Evolutionary conservation across 1,140 invertebrate species (phyloP), one percentile per base, ranked within the genome.

Genomic region (Leptoteleia sp.): DNA sequence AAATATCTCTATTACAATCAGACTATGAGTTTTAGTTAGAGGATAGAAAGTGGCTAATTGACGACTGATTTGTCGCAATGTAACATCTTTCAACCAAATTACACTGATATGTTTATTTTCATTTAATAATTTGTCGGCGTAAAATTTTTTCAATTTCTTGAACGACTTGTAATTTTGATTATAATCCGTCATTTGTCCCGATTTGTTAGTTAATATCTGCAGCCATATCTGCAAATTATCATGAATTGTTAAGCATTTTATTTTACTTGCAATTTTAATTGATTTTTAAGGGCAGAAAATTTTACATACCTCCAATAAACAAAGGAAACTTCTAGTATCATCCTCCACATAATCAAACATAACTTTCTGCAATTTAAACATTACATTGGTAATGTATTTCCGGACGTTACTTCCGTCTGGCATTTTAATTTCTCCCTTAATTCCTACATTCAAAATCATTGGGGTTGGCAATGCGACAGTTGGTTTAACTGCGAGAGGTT

Each of bases 281-380:
- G n/a, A n/a, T n/a, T n/a, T n/a, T n/a, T n/a, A n/a, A n/a, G n/a
- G n/a, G n/a, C n/a, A n/a, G n/a, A n/a, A n/a, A n/a, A n/a, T n/a
- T 9, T 38, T n/a, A n/a, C 4, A 12, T 52, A 75, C 71, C 91
- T 76, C 84, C 85, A 94, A 90, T 13, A 96, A 84, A 62, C 87
- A 85, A 64, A 90, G 90, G 15, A 95, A 89, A 64, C 93, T 93
- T 80, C 94, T 94, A 0, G 93, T 95, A 84, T 96, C 94, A 84
- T 96, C 94, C 84, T 94, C 93, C 54, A 89, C 88, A 38, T 90
- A 88, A 29, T 90, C 85, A n/a, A 93, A 83, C 71, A 95, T 90
- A 68, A 91, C 89, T 33, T 88, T 85, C 73, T 94, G 91, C 1
- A 94, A 81, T 50, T 84, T 79, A 12, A 89, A 86, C 62, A 94